Evolutionary conservation across 2,797 vertebrate genomes (phyloP), one percentile per base, ranked within the genome.

Genomic region (Antrozous pallidus): DNA sequence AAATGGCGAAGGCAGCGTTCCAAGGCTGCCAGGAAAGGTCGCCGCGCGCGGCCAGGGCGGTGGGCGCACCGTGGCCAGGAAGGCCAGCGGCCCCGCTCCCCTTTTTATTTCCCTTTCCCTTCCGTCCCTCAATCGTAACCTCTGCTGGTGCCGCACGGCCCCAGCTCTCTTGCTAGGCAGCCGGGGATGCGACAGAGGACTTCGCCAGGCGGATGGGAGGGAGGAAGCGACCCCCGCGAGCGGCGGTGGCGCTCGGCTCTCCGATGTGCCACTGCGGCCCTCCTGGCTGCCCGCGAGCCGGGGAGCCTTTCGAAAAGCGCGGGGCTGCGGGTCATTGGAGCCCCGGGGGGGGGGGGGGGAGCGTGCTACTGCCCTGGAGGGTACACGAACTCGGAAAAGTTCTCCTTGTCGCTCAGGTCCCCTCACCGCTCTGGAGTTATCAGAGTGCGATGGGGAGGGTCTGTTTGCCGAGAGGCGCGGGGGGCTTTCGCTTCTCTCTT

Each of bases 311-410:
- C 97, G 97, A 97, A 97, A 97, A 95, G 96, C 97, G 97, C 97
- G 97, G 97, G 97, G 96, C 95, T 74, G 95, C 67, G 96, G 96
- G 78, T 96, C 96, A 97, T 97, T 97, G 97, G 97, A 96, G 97
- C 93, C 95, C 45, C 20, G 58, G 70, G 58, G 63, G 38, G 33
- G 82, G 79, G 96, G 92, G 96, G 96, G 97, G 96, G 95, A 95
- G 95, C 90, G 65, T 82, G 93, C 78, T 82, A 54, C 93, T n/a
- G 81, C 40, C 74, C 79, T 6, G 67, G 85, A 95, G 94, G 94
- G 95, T 83, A 96, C 78, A 26, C 58, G 75, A 22, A 47, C 65
- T 84, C 81, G 4, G 65, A 31, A 79, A 65, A 49, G 73, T 33
- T 86, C 74, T 88, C 42, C 74, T 17, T 77, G 71, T 54, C 51